Conservation (phyloP, 1,140 invertebrate genomes). For the Brachionus rubens region DNA sequence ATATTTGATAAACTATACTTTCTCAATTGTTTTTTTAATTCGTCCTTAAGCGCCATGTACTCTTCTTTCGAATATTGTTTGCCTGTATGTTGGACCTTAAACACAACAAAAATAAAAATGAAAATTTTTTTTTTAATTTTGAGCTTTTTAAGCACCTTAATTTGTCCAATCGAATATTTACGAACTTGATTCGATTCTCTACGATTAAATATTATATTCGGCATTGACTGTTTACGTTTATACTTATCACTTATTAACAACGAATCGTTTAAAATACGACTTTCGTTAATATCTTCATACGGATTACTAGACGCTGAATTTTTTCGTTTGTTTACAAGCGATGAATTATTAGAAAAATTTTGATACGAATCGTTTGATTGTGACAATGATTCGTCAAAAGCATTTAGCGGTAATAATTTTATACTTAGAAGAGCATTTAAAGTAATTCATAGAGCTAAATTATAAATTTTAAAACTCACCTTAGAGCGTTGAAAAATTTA, state of each 20-base stretch:
- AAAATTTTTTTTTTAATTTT: background rate
- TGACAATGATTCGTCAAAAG: conserved; percentile 2
- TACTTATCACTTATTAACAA: background rate
- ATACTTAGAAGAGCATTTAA: background rate
- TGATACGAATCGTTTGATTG: conserved; percentile 7
- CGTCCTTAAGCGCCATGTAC: conserved; percentile 28
- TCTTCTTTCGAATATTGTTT: conserved; percentile 44
- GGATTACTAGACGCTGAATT: conserved; percentile 29
- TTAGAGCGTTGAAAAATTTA: conserved; percentile 14
- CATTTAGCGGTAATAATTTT: conserved; percentile 21
- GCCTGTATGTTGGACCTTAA: background rate
- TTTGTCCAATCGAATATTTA: conserved; percentile 1
- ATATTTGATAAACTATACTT: conserved; percentile 32
- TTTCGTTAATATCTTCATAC: background rate
- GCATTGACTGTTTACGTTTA: conserved; percentile 28
- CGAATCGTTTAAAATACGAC: conserved; percentile 10
- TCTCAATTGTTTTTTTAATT: conserved; percentile 40
- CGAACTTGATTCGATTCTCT: background rate
- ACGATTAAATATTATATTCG: conserved; percentile 16
- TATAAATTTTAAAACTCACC: background rate
- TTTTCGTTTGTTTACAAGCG: background rate
- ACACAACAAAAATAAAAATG: background rate
- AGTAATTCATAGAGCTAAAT: background rate
- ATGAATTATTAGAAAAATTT: background rate
- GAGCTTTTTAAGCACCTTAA: background rate